Base-by-base conservation (phyloP, 2,797 vertebrate species). In the Menidia menidia region DNA sequence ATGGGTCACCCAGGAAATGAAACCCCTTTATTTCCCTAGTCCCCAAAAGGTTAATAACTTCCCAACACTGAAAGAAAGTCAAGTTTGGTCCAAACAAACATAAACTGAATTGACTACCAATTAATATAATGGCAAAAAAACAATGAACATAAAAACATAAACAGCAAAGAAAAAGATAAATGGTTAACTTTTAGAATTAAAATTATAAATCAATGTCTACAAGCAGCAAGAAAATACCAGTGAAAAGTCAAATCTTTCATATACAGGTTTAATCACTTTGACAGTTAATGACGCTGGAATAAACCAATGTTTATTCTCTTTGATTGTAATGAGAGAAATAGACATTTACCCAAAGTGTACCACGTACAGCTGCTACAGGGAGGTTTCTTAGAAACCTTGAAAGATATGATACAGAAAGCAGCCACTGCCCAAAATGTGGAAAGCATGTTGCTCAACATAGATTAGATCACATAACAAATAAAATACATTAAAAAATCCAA, bases 291-390 rank as follows among this genome's bases (percentile, higher is more conserved):
- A 54, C 31, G 6, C 41, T 44, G 54, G 18, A 30, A n/a, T 7
- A n/a, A 53, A 59, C 39, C 4, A 64, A 39, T 68, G 32, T 3
- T n/a, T 71, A 67, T 52, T 64, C 11, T 65, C 60, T 72, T 51
- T 51, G 13, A 25, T 66, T 4, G 73, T 50, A 15, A 52, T 31
- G 14, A 61, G 56, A 64, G 33, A 75, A 12, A 53, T 19, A 41
- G 14, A 53, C 30, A 43, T 85, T 79, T 83, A 47, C 50, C n/a
- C 30, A 18, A 65, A 45, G 42, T 60, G 43, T 31, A 61, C 64
- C 51, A 64, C 60, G 53, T 30, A 62, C 66, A 75, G 77, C 66
- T 60, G 53, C 54, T 41, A 53, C 4, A 0, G 44, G 50, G 35
- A 39, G 41, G 59, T 69, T 60, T 74, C 70, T 58, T n/a, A 54